These are phyloP conservation scores for Aphidius ervi DNA, from an alignment of 1,140 invertebrate species.

Conservation along the genomic window DNA sequence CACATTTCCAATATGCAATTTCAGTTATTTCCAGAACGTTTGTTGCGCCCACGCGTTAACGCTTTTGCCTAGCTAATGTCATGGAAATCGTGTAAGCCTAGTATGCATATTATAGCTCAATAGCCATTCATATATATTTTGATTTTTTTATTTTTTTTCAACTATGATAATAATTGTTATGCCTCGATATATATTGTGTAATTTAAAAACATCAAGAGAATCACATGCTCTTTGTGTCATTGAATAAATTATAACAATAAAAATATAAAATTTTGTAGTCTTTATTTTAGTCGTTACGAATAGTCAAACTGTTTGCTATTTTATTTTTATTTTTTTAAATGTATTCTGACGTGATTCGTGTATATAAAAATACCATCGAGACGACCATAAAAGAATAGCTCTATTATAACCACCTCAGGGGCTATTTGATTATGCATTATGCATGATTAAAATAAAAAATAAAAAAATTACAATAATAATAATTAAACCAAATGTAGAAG, in stretches of 20 bases:
- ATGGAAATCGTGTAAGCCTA: conserved; percentile 39
- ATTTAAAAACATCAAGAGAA: conserved; percentile 24
- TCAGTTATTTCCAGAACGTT: conserved; percentile 45
- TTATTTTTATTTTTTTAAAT: too few species aligned
- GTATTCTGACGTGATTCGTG: too few species aligned
- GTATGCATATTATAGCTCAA: conserved; percentile 41
- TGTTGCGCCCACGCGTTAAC: conserved; percentile 33
- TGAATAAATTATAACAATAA: conserved; percentile 10
- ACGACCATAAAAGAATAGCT: too few species aligned
- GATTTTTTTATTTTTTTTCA: conserved; percentile 24
- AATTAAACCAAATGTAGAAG: too few species aligned
- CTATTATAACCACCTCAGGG: too few species aligned
- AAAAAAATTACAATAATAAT: too few species aligned
- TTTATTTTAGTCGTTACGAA: too few species aligned
- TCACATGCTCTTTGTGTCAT: conserved; percentile 8
- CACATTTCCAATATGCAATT: conserved; percentile 29
- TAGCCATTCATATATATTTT: conserved; percentile 27
- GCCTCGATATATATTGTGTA: conserved; percentile 32
- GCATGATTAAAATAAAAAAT: too few species aligned
- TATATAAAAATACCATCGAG: too few species aligned
- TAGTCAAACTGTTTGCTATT: too few species aligned
- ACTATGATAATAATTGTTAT: conserved; percentile 44
- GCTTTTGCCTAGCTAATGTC: conserved; percentile 36
- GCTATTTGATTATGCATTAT: too few species aligned
- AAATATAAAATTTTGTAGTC: too few species aligned